Evolutionary conservation across 1,140 invertebrate genomes (phyloP).

Genomic region (Ips typographus): DNA sequence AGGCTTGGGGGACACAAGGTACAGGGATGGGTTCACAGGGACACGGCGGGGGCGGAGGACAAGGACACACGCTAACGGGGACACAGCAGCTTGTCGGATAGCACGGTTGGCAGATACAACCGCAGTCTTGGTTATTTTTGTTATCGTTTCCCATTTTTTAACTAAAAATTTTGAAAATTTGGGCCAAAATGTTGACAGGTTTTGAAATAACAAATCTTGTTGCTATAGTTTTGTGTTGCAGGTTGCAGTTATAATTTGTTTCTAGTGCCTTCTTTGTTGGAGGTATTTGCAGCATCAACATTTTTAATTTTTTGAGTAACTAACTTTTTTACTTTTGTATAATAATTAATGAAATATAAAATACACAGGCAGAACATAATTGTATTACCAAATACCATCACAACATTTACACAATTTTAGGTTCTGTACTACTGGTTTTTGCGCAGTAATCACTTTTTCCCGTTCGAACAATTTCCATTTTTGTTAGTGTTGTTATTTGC

Average conservation of each 20-base stretch:
- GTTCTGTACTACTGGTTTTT: not conserved
- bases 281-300: too few relatives aligned
- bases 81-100: constrained; percentile 30
- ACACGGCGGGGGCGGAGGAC: constrained; percentile 27
- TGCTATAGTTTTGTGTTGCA: too few relatives aligned
- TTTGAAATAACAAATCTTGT: not conserved
- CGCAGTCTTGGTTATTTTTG: constrained; percentile 12
- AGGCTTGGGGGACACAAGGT: constrained; percentile 33
- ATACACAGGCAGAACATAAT: too few relatives aligned
- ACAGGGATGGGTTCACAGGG: constrained; percentile 25
- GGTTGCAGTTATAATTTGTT: too few relatives aligned
- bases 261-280: too few relatives aligned
- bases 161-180: constrained; percentile 12
- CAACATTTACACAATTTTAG: not conserved
- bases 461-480: not conserved
- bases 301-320: too few relatives aligned
- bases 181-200: not conserved
- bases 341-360: too few relatives aligned
- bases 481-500: not conserved
- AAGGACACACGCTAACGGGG: constrained; percentile 32
- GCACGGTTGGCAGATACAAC: constrained; percentile 22
- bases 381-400: not conserved
- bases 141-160: constrained; percentile 9
- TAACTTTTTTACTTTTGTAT: too few relatives aligned
- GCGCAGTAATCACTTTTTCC: not conserved